A percentile compares a stretch with the other conserved stretches of the same genome.
These are phyloP conservation scores for Pseudocheirus occidentalis DNA, from an alignment of 2,797 vertebrate genomes.

Conservation along the genomic window DNA sequence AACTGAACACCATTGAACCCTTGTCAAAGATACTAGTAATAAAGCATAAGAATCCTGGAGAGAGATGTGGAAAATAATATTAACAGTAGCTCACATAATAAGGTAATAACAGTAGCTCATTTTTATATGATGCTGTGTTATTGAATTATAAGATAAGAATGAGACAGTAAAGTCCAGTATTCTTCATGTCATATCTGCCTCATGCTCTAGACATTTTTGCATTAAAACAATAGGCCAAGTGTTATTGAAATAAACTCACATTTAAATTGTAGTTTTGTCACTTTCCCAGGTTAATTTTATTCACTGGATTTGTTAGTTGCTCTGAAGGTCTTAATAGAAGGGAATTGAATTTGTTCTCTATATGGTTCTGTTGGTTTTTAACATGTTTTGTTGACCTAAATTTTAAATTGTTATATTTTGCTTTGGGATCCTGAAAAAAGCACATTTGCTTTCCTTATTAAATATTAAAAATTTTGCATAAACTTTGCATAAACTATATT, in stretches of 20 bases:
- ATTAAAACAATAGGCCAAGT: constrained; percentile 9
- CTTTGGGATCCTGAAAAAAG: background rate
- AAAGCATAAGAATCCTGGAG: background rate
- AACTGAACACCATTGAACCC: no score
- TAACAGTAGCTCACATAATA: background rate
- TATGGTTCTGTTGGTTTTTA: constrained; percentile 26
- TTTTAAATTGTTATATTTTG: constrained; percentile 1
- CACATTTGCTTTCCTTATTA: constrained; percentile 43
- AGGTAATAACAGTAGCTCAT: background rate
- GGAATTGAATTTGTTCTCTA: constrained; percentile 31
- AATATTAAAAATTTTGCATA: constrained; percentile 35
- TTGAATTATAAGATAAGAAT: background rate
- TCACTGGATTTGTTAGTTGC: constrained; percentile 33
- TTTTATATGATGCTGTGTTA: background rate
- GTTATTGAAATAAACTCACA: constrained; percentile 34
- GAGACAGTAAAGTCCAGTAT: background rate
- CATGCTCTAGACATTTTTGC: background rate
- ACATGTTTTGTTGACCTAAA: constrained; percentile 27
- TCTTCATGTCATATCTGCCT: background rate
- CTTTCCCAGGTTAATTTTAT: constrained; percentile 22
- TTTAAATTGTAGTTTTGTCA: background rate
- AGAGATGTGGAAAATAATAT: background rate
- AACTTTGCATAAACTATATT: constrained; percentile 5
- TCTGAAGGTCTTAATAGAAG: constrained; percentile 3
- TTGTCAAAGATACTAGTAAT: background rate